A percentile compares a stretch with the other conserved stretches of the same genome.
These are phyloP conservation scores for Notodromas monacha DNA, from an alignment of 2,888 invertebrate species.

Conservation along the genomic window DNA sequence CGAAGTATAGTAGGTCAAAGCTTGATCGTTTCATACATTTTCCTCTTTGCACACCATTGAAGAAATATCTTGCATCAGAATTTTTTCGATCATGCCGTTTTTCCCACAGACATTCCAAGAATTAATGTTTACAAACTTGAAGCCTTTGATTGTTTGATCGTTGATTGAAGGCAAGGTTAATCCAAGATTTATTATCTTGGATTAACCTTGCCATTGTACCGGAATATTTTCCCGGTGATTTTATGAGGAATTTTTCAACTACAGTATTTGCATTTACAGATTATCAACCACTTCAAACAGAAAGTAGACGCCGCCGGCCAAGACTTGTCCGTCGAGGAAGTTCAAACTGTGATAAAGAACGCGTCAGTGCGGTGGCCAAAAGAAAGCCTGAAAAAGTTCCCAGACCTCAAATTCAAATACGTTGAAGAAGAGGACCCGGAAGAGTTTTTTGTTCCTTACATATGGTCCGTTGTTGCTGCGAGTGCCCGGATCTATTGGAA, in stretches of 20 bases:
- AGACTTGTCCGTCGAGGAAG: slow-evolving; percentile 52
- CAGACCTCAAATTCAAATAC: slow-evolving; percentile 89
- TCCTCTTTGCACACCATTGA: too few species aligned
- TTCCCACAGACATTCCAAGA: too few species aligned
- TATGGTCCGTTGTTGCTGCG: slow-evolving; percentile 56
- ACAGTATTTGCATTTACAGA: background rate
- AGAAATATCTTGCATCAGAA: too few species aligned
- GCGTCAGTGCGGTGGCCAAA: slow-evolving; percentile 75
- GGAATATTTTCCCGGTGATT: too few species aligned
- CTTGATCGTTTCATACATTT: too few species aligned
- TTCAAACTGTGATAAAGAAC: slow-evolving; percentile 54
- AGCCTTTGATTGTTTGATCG: too few species aligned
- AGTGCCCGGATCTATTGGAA: slow-evolving; percentile 23
- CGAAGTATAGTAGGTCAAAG: too few species aligned
- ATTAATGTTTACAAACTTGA: too few species aligned
- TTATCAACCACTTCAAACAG: slow-evolving; percentile 32
- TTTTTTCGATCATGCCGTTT: too few species aligned
- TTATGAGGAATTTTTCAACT: slow-evolving; percentile 1
- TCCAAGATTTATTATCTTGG: too few species aligned
- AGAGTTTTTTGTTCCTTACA: slow-evolving; percentile 96
- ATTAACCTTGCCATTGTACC: too few species aligned
- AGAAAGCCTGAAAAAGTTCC: slow-evolving; percentile 80
- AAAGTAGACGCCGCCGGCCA: slow-evolving; percentile 24
- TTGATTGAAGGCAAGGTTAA: too few species aligned
- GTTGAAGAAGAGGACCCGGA: slow-evolving; percentile 96